Base-by-base conservation (phyloP, 2,888 invertebrate species). In the Pachycephus smyrnensis region DNA sequence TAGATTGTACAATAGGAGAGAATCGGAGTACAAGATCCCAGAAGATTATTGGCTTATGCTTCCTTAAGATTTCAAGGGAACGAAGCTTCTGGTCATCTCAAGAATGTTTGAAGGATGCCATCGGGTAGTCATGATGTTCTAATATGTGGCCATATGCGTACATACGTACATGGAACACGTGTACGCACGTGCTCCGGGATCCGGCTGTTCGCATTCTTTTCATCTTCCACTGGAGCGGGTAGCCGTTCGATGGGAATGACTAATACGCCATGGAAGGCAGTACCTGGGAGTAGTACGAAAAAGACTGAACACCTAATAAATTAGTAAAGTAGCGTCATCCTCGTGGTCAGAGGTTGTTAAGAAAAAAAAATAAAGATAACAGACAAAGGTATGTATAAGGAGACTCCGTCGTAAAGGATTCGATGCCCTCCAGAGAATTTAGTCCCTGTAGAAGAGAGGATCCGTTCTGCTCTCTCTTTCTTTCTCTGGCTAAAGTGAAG, bases 141-240 rank as follows among this genome's bases (percentile, higher is more conserved):
- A 23, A 23, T 55, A 55, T 55, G 9, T 55, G 23, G 23, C 55
- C 55, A 55, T 55, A 55, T 55, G 55, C 6, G 23, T 9, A 55
- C 55, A 23, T 83, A 85, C 84, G 82, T 84, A 79, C 85, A 85
- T 84, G 86, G 84, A 86, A 86, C 84, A 85, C 83, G 84, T 55
- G 55, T 55, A 55, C 23, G 55, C 55, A 55, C 55, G 79, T 83
- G 85, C 83, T 77, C 79, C 83, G 85, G 86, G 84, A 88, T 88
- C 87, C 86, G 86, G 85, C 85, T 84, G 86, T 82, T 83, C 85
- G 87, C 88, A 87, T 88, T 88, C 89, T 85, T 86, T 86, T 86
- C 83, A 80, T 84, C 85, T 83, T 55, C 55, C 55, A 23, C 55
- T 55, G 9, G 23, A 55, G 9, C 55, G 9, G 2, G 23, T 23